Evolutionary conservation across 1,140 invertebrate species (phyloP).

Genomic region (Drosophila fuyamai): DNA sequence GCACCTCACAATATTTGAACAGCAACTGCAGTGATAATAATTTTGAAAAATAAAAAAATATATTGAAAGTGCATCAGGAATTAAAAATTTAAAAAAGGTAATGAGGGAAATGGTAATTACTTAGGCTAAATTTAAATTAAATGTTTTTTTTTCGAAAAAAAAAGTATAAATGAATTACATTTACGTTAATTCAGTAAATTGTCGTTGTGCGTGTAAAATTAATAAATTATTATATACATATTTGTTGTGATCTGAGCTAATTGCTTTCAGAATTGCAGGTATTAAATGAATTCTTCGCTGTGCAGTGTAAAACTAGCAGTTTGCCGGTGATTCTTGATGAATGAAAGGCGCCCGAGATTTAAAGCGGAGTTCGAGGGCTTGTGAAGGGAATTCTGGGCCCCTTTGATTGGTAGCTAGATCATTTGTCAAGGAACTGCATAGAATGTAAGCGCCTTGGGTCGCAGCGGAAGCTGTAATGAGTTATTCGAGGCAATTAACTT

Average conservation of each 20-base stretch:
- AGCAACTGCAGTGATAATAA: slow-evolving; percentile 39
- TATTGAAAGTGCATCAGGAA: too few species aligned
- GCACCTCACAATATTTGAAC: slow-evolving; percentile 68
- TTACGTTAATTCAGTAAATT: too few species aligned
- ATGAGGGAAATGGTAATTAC: too few species aligned
- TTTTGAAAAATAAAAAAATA: background rate
- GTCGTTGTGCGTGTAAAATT: too few species aligned
- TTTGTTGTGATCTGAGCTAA: too few species aligned
- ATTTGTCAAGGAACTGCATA: slow-evolving; percentile 77
- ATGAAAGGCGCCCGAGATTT: slow-evolving; percentile 54
- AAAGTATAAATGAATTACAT: too few species aligned
- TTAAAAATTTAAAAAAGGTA: too few species aligned
- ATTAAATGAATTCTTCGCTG: too few species aligned
- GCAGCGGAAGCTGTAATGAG: slow-evolving; percentile 81
- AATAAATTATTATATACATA: too few species aligned
- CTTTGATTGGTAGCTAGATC: slow-evolving; percentile 64
- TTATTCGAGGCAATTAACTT: slow-evolving; percentile 76
- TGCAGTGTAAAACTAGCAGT: slow-evolving; percentile 4
- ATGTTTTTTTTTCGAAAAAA: too few species aligned
- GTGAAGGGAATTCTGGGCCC: slow-evolving; percentile 4
- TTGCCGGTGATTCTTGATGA: slow-evolving; percentile 48
- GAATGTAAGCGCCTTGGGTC: slow-evolving; percentile 62
- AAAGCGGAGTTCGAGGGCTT: background rate
- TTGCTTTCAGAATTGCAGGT: too few species aligned
- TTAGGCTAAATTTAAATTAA: too few species aligned